Evolutionary conservation across 1,140 invertebrate species (phyloP), one percentile per base, ranked within the genome.

Genomic region (Drosophila paulistorum): DNA sequence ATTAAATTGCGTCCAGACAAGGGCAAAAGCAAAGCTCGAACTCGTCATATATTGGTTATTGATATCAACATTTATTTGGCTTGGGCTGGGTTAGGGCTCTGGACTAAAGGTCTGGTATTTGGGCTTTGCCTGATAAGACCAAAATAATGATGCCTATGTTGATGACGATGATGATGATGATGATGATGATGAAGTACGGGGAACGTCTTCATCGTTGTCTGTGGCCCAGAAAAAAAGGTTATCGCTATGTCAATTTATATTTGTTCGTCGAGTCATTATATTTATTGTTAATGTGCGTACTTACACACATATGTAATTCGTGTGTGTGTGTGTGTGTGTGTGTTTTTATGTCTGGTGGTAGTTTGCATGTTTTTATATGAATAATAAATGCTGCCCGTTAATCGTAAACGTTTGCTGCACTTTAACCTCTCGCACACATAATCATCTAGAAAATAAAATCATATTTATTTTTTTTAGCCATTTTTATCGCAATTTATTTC

Each of bases 241-340:
- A 77, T 77, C 75, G 71, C 35, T 63, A 54, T 77, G 75, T 77
- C 75, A 77, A 77, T 77, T 77, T 77, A 77, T 77, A 77, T 77
- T 77, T 77, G 75, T 77, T 77, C 74, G 75, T 67, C 68, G 59
- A 70, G 74, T 68, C 74, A 77, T 77, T 77, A 77, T 66, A 77
- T 77, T 77, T 77, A 77, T 77, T 77, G 63, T 77, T 77, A 77
- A 77, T 77, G 74, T 70, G 42, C 70, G 45, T 51, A 51, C 45
- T 51, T 51, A 51, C 7, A 51, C 9, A 51, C 17, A 51, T 11
- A 20, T 23, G 20, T 11, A 51, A 20, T 3, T 1, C 20, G 42
- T 20, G n/a, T 42, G 42, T 62, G 20, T 61, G 55, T 51, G n/a
- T n/a, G 41, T 59, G 20, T 67, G 7, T 54, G 5, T 62, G 51